A percentile compares a stretch with the other conserved stretches of the same genome.
Evolutionary conservation across 2,113 vertebrate genomes (phyloP).

Genomic region (Carlito syrichta): DNA sequence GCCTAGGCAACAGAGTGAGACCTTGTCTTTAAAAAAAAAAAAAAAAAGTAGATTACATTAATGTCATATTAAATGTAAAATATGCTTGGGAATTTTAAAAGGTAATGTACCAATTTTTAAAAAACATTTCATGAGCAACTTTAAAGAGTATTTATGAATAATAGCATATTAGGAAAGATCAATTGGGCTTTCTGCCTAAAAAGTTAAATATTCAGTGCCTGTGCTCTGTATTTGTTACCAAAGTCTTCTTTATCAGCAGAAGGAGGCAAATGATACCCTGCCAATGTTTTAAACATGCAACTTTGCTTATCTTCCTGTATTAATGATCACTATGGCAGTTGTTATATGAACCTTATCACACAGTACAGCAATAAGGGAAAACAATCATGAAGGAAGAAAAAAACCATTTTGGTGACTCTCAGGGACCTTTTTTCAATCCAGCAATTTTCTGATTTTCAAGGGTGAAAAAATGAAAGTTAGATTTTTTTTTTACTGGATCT

Average conservation of each 20-base stretch:
- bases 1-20: too few species aligned
- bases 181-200: neutral
- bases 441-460: constrained; percentile 72
- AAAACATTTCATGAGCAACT: constrained; percentile 17
- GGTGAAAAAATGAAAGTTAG: neutral
- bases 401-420: constrained; percentile 65
- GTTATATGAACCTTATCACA: constrained; percentile 63
- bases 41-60: too few species aligned
- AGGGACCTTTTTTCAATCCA: constrained; percentile 5
- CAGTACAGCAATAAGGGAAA: constrained; percentile 45
- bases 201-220: constrained; percentile 19
- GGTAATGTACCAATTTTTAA: neutral
- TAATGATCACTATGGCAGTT: constrained; percentile 45
- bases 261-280: constrained; percentile 53
- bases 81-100: neutral
- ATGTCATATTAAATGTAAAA: neutral
- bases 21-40: too few species aligned
- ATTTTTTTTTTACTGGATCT: constrained; percentile 55
- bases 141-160: constrained; percentile 52
- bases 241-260: neutral
- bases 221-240: neutral
- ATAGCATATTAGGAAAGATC: constrained; percentile 23
- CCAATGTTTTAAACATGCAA: constrained; percentile 55
- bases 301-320: constrained; percentile 64
- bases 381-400: constrained; percentile 14